Base-by-base conservation (phyloP, 2,113 vertebrate species). In the Falcunculus frontatus region DNA sequence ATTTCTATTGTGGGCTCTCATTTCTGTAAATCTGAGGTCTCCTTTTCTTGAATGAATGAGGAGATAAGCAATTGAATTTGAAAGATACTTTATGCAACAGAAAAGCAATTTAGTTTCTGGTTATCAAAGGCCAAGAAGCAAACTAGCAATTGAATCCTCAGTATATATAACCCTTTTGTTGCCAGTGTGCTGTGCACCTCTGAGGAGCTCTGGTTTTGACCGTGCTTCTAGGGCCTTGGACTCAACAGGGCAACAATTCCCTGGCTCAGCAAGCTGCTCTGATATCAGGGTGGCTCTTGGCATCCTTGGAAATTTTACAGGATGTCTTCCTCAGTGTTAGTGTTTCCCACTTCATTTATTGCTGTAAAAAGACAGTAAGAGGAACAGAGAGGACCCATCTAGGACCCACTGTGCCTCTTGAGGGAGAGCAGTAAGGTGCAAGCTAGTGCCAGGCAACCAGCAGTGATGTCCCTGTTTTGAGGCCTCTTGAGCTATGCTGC, bases 21-120 rank as follows among this genome's bases (percentile, higher is more conserved):
- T 95, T 97, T 89, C 97, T 98, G 93, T 97, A 96, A 98, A 97
- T 97, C 96, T 97, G 94, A 97, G 96, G 95, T 97, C 95, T 98
- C 92, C 91, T 94, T 95, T 97, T 97, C 94, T 97, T 98, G 96
- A 98, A 97, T 98, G 97, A 98, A 98, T 93, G 95, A 98, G 93
- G 89, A 98, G 97, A 98, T 98, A 98, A 98, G 96, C 97, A 98
- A 98, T 98, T 98, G 98, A 98, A 98, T 98, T 98, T 98, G 97
- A 98, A 98, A 98, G 96, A 98, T 96, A 97, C 95, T 98, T 98
- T 98, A 98, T 98, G 96, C 96, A 98, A 98, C 96, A 98, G 97
- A 97, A 98, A 98, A 98, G 94, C 97, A 98, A 98, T 98, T 98
- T 98, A 93, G 93, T 97, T 98, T 95, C 97, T 96, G 95, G 91